Evolutionary conservation across 2,113 vertebrate genomes (phyloP), one percentile per base, ranked within the genome.

Genomic region (Sigmodon hispidus): DNA sequence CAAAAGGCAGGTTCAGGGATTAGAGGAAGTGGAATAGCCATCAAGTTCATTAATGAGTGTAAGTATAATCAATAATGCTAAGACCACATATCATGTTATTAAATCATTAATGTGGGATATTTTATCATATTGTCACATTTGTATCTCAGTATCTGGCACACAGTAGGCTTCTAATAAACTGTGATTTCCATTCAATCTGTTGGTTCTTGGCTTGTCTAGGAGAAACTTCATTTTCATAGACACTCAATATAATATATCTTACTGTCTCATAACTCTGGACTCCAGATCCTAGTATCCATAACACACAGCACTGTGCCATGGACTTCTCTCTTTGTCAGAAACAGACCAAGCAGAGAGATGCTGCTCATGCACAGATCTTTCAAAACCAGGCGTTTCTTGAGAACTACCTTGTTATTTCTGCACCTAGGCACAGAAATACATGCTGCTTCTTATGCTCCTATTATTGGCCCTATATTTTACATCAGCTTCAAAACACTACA

Each of bases 401-500:
- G 63, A 67, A 86, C 61, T 86, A 1, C 31, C 45, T 4, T 85
- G 19, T 16, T 7, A 12, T 43, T 21, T 36, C 63, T 96, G 52
- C 52, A 84, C 29, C 57, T 40, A 72, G n/a, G 13, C 29, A 34
- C 1, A 57, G 59, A 89, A 94, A 50, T 67, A 29, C 52, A 29
- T 2, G 1, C 63, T 80, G 65, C 10, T 86, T 86, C 34, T 89
- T 50, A 90, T 73, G 8, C 43, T 57, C 65, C 48, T 88, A 67
- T 86, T 87, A 63, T 43, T 26, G 52, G 34, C 4, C 63, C 63
- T 73, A 2, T 83, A 45, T 70, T 81, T 79, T 87, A 63, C 34
- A 63, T 81, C 7, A 55, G 15, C 45, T 55, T 80, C 92, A 90
- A 92, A 24, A 94, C n/a, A 65, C 21, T 90, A 87, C 91, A 19